phyloP scores from a whole-genome alignment of 2,113 vertebrate species.

The Thunnus maccoyii region DNA sequence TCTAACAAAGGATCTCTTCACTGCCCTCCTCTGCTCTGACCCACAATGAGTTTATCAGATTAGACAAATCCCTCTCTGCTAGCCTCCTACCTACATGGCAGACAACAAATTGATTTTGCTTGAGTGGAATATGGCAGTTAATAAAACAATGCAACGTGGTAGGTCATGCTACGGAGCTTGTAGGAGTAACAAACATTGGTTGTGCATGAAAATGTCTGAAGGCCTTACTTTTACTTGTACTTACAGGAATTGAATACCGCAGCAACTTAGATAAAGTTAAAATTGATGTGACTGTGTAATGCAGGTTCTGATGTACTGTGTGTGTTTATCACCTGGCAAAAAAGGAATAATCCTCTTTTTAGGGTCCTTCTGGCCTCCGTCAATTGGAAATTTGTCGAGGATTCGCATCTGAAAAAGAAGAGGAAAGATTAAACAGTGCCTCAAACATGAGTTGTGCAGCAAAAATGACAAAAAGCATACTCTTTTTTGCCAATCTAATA shows the following conservation, averaged over 20 bases:
- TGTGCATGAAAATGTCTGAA: constrained; percentile 31
- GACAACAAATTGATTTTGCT: constrained; percentile 60
- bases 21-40: constrained; percentile 59
- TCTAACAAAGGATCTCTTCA: constrained; percentile 73
- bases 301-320: background rate
- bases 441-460: background rate
- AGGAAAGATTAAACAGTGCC: background rate
- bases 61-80: constrained; percentile 62
- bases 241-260: background rate
- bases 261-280: background rate
- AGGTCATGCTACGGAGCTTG: constrained; percentile 39
- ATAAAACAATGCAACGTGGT: constrained; percentile 61
- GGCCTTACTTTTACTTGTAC: background rate
- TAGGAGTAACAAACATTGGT: constrained; percentile 43
- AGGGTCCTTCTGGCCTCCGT: constrained; percentile 96
- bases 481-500: background rate
- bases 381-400: constrained; percentile 96
- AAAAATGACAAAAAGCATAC: background rate
- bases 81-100: constrained; percentile 61
- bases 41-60: constrained; percentile 74
- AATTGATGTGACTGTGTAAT: background rate
- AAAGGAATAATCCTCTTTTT: constrained; percentile 98
- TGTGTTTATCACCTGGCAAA: constrained; percentile 89
- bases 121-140: constrained; percentile 47
- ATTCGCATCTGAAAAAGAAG: constrained; percentile 91